Evolutionary conservation across 2,113 vertebrate species (phyloP).

Genomic region (Carassius auratus): DNA sequence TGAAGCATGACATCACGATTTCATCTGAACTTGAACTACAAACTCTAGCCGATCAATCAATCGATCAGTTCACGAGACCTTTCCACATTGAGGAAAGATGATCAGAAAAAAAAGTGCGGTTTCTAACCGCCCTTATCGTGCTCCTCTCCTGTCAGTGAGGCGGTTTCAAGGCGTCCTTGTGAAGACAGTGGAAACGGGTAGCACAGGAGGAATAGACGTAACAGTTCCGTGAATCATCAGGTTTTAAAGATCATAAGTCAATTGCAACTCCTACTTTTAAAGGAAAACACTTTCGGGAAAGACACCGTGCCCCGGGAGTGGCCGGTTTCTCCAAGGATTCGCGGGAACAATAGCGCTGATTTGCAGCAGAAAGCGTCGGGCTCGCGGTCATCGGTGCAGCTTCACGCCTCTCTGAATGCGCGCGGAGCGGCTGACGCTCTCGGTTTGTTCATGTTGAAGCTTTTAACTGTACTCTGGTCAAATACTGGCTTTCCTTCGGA

Average conservation of each 20-base stretch:
- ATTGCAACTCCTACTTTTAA: not conserved
- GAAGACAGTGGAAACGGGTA: constrained; percentile 1
- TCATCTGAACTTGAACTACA: constrained; percentile 13
- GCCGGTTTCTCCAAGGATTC: not conserved
- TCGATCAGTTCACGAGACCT: constrained; percentile 33
- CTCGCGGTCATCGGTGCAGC: not conserved
- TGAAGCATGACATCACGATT: not conserved
- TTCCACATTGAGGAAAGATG: constrained; percentile 61
- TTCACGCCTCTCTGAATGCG: constrained; percentile 29
- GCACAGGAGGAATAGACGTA: constrained; percentile 7
- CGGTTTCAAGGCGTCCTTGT: constrained; percentile 72
- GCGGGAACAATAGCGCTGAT: constrained; percentile 28
- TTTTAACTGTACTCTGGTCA: not conserved
- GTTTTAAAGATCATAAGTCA: constrained; percentile 5
- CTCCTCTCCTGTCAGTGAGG: not conserved
- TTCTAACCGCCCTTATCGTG: constrained; percentile 71
- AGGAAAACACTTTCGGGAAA: not conserved
- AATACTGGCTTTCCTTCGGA: not conserved
- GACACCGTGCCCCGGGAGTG: constrained; percentile 4
- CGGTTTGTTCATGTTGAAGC: not conserved
- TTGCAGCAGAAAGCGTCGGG: constrained; percentile 15
- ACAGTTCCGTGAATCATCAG: not conserved
- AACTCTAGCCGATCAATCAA: not conserved
- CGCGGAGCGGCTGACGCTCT: constrained; percentile 31
- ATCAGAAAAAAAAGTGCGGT: constrained; percentile 66